These are phyloP conservation scores for Brachymystax lenok DNA, from an alignment of 2,797 vertebrate species.

Conservation along the genomic window DNA sequence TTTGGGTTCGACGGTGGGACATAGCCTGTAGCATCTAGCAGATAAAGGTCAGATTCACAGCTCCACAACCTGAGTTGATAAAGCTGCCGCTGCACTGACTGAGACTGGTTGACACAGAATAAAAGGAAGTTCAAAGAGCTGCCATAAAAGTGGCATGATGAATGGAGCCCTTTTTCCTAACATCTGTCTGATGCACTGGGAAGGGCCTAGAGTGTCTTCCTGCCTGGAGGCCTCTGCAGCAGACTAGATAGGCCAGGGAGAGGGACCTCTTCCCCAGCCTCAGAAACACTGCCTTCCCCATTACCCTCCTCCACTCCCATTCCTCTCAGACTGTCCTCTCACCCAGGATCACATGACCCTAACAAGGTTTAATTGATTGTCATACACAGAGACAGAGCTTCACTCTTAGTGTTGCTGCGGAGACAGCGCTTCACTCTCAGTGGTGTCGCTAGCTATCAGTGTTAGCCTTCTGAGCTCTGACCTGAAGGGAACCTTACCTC, in stretches of 20 bases:
- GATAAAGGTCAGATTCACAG: background rate
- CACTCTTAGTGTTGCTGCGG: slow-evolving; percentile 24
- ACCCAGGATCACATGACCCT: slow-evolving; percentile 42
- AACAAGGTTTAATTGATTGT: slow-evolving; percentile 67
- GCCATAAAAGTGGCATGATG: slow-evolving; percentile 56
- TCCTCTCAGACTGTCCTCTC: slow-evolving; percentile 21
- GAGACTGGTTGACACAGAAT: slow-evolving; percentile 21
- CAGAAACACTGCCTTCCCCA: slow-evolving; percentile 11
- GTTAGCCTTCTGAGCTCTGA: slow-evolving; percentile 55
- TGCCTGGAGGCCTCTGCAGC: slow-evolving; percentile 42
- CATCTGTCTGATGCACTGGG: slow-evolving; percentile 61
- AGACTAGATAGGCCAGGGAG: slow-evolving; percentile 60
- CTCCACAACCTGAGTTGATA: background rate
- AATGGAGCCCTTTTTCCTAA: slow-evolving; percentile 60
- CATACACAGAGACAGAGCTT: slow-evolving; percentile 18
- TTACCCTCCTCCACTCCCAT: slow-evolving; percentile 1
- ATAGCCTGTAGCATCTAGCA: background rate
- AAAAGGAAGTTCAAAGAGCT: slow-evolving; percentile 64
- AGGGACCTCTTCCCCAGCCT: slow-evolving; percentile 52
- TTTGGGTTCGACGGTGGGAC: background rate
- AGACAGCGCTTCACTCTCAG: slow-evolving; percentile 3
- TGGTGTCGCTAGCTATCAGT: slow-evolving; percentile 54
- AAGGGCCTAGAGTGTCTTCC: slow-evolving; percentile 39
- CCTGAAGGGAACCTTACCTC: slow-evolving; percentile 49
- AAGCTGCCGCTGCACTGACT: background rate